Percentiles rank a stretch among this genome's conserved stretches.
These are phyloP conservation scores for Catonia carolina DNA, from an alignment of 2,888 invertebrate species.

Conservation along the genomic window DNA sequence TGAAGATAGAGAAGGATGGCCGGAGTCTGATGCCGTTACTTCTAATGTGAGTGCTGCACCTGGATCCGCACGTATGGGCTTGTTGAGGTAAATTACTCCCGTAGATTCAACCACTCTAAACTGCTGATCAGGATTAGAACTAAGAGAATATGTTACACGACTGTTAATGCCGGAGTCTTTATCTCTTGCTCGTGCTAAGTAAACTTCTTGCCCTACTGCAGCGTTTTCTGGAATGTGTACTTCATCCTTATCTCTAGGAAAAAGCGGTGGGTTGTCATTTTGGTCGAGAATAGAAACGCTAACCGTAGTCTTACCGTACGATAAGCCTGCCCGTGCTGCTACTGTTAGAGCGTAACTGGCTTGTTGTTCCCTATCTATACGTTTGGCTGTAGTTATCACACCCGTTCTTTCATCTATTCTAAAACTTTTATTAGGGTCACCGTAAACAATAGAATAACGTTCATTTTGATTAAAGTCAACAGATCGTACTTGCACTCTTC, in stretches of 20 bases:
- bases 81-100: conserved; percentile 82
- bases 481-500: conserved; percentile 58
- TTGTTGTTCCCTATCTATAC: conserved; percentile 77
- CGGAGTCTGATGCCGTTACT: conserved; percentile 80
- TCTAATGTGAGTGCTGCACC: conserved; percentile 64
- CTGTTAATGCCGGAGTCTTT: conserved; percentile 85
- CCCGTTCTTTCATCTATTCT: conserved; percentile 74
- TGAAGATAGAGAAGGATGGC: conserved; percentile 64
- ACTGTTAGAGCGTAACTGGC: conserved; percentile 70
- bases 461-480: conserved; percentile 43
- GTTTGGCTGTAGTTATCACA: conserved; percentile 65
- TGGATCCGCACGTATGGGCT: conserved; percentile 68
- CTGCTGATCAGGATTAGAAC: conserved; percentile 69
- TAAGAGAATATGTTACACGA: conserved; percentile 71
- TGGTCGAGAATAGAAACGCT: conserved; percentile 77
- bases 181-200: conserved; percentile 79
- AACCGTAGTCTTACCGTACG: conserved; percentile 70
- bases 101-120: conserved; percentile 80
- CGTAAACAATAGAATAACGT: conserved; percentile 70
- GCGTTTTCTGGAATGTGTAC: conserved; percentile 78
- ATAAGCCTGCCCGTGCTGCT: conserved; percentile 68
- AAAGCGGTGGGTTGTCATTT: conserved; percentile 86
- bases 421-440: conserved; percentile 71
- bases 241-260: conserved; percentile 71
- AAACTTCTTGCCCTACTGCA: conserved; percentile 90